Conservation (phyloP, 2,113 vertebrate genomes). For the Tretioscincus oriximinensis region DNA sequence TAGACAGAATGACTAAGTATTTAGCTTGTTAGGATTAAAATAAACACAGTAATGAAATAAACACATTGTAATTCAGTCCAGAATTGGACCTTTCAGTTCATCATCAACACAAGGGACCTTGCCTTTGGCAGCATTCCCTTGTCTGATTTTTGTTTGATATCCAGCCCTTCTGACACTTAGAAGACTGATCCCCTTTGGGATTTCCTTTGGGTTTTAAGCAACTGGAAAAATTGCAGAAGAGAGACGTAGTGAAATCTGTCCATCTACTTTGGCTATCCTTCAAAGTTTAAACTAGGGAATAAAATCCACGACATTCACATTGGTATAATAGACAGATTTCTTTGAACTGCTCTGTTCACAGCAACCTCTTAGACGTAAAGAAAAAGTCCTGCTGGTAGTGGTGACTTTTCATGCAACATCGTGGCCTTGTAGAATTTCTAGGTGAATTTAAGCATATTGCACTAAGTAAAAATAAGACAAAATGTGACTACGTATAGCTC, state of each 20-base stretch:
- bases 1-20: conserved; percentile 22
- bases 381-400: not conserved
- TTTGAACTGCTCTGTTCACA: not conserved
- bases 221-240: not conserved
- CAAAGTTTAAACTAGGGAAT: not conserved
- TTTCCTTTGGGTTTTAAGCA: conserved; percentile 7
- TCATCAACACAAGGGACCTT: conserved; percentile 20
- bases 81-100: conserved; percentile 17
- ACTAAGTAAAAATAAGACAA: not conserved
- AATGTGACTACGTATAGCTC: too few species aligned
- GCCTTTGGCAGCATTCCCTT: not conserved
- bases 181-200: conserved; percentile 7
- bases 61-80: conserved; percentile 34
- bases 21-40: conserved; percentile 30
- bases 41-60: conserved; percentile 44
- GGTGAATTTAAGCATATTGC: not conserved
- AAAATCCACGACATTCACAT: not conserved
- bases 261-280: not conserved
- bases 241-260: not conserved
- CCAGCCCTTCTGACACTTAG: not conserved
- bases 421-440: not conserved
- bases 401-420: not conserved
- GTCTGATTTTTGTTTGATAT: conserved; percentile 8
- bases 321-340: not conserved
- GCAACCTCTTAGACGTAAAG: not conserved